Evolutionary conservation across 2,113 vertebrate genomes (phyloP).

Genomic region (Odocoileus virginianus): DNA sequence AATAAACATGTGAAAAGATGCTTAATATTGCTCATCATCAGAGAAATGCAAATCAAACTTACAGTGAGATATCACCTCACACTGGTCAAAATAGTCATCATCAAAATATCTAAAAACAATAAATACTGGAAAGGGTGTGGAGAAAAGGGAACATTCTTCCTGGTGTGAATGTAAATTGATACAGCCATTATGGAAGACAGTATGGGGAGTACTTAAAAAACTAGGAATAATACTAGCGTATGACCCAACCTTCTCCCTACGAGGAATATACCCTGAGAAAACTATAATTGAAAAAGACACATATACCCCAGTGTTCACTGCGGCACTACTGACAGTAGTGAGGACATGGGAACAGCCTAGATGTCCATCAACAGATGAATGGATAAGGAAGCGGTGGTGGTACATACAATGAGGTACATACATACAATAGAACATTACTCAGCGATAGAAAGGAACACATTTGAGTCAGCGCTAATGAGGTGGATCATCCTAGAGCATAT

Average conservation of each 20-base stretch:
- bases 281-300: background rate
- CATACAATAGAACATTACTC: background rate
- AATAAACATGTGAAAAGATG: background rate
- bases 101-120: background rate
- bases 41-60: background rate
- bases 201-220: background rate
- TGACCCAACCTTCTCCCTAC: background rate
- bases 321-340: background rate
- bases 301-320: background rate
- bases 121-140: background rate
- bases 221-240: background rate
- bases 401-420: background rate
- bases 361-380: background rate
- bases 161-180: background rate
- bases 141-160: background rate
- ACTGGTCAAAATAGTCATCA: background rate
- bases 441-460: background rate
- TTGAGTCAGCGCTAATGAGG: background rate
- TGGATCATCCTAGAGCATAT: background rate
- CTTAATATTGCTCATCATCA: background rate
- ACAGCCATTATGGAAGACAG: background rate
- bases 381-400: background rate
- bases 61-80: background rate
- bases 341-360: background rate
- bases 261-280: background rate